Evolutionary conservation across 2,888 invertebrate genomes (phyloP).

Genomic region (Crocallis elinguaria): DNA sequence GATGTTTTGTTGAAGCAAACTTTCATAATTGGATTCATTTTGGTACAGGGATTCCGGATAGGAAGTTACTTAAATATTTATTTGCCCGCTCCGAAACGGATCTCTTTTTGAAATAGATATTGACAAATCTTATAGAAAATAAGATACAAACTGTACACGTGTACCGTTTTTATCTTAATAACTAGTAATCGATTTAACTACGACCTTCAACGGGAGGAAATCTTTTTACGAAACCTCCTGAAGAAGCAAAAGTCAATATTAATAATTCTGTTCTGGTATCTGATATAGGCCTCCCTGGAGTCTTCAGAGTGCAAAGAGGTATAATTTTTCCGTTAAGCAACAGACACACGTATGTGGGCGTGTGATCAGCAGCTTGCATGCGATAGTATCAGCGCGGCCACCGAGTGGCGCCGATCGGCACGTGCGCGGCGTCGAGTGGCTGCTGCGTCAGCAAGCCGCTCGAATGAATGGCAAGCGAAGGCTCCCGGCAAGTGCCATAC

Average conservation of each 20-base stretch:
- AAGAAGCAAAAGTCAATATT: too few relatives aligned
- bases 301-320: neutral
- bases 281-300: neutral
- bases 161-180: too few relatives aligned
- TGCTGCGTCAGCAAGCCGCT: slow-evolving; percentile 64
- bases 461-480: slow-evolving; percentile 56
- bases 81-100: slow-evolving; percentile 9
- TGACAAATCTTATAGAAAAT: neutral
- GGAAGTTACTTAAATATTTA: slow-evolving; percentile 38
- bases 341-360: slow-evolving; percentile 7
- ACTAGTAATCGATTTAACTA: too few relatives aligned
- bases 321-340: slow-evolving; percentile 12
- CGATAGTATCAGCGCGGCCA: slow-evolving; percentile 65
- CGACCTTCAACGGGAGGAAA: too few relatives aligned
- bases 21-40: slow-evolving; percentile 74
- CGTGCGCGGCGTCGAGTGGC: slow-evolving; percentile 72
- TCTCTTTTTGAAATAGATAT: slow-evolving; percentile 5
- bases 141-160: neutral
- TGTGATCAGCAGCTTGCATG: slow-evolving; percentile 31
- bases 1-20: slow-evolving; percentile 61
- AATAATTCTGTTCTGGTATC: too few relatives aligned
- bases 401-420: slow-evolving; percentile 76
- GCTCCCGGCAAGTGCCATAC: slow-evolving; percentile 62
- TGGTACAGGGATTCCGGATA: slow-evolving; percentile 48
- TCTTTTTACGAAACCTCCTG: too few relatives aligned